A percentile compares a stretch with the other conserved stretches of the same genome.
phyloP scores from a whole-genome alignment of 2,113 vertebrate species.

The Collichthys lucidus region DNA sequence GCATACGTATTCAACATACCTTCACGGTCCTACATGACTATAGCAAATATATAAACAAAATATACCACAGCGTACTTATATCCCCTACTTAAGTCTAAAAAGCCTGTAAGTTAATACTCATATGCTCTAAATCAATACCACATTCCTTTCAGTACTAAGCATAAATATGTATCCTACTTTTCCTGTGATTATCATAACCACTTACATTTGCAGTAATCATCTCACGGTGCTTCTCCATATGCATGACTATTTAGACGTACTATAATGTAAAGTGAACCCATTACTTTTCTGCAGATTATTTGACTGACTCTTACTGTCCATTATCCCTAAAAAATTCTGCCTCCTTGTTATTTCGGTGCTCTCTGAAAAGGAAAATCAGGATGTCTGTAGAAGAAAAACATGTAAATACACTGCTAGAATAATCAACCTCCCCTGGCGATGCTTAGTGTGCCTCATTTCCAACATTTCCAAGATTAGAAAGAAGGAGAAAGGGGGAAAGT shows the following conservation, averaged over 20 bases:
- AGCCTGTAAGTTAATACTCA: conserved; percentile 74
- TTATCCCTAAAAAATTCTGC: conserved; percentile 24
- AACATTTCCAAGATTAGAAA: conserved; percentile 66
- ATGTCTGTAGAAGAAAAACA: conserved; percentile 44
- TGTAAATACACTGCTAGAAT: conserved; percentile 62
- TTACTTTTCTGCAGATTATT: conserved; percentile 50
- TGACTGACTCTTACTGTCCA: conserved; percentile 42
- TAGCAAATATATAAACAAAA: conserved; percentile 76
- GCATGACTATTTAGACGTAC: conserved; percentile 39
- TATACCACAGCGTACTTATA: conserved; percentile 54
- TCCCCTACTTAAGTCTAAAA: conserved; percentile 71
- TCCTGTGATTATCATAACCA: conserved; percentile 67
- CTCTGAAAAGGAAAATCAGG: conserved; percentile 46
- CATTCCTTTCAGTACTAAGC: conserved; percentile 64
- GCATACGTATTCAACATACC: conserved; percentile 67
- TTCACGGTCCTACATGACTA: conserved; percentile 59
- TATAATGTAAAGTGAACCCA: conserved; percentile 59
- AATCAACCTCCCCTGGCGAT: conserved; percentile 58
- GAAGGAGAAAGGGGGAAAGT: conserved; percentile 41
- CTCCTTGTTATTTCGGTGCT: conserved; percentile 41
- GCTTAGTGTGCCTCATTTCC: conserved; percentile 55
- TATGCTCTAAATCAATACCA: conserved; percentile 73
- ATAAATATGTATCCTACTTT: conserved; percentile 72
- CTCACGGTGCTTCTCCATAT: conserved; percentile 43
- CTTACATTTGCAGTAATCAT: conserved; percentile 63